Base-by-base conservation (phyloP, 1,140 invertebrate species). In the Procambarus virginalis region DNA sequence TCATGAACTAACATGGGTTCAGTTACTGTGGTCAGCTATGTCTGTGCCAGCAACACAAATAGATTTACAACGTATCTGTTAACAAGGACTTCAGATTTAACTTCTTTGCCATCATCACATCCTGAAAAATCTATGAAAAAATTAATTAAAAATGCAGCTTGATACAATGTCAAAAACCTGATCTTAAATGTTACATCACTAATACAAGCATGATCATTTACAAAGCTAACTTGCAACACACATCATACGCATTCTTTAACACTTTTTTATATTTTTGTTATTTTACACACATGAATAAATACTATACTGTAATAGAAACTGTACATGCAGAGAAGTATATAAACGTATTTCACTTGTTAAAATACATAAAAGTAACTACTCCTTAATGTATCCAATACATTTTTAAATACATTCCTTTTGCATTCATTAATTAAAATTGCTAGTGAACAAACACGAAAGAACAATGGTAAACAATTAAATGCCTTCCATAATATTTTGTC, bases 281-380 rank as follows among this genome's bases (percentile, higher is more conserved):
- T 73, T 34, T 73, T 73, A 73, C 68, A 34, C 68, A 73, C n/a
- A 34, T 14, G 68, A 73, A 73, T 64, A 34, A 73, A 73, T 73
- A 73, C 68, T 34, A 73, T 0, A 34, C 6, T 73, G 20, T 73
- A 73, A 68, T 9, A 73, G 68, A 64, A 64, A 64, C 60, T 64
- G 68, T 73, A 34, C 68, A 73, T 73, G 68, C 68, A 73, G n/a
- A 73, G n/a, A 73, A 73, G 64, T 73, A 73, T 22, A 73, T 12
- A 34, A 73, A 73, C 2, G 5, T 73, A 73, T 34, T 73, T 8
- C n/a, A 34, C 68, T 73, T 34, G 5, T 34, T 4, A 14, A 73
- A 64, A 64, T 20, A 64, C 60, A 64, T 64, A 64, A 73, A 73
- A 73, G 22, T 6, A 64, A 73, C n/a, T 73, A 73, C 68, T 20